Conservation (phyloP, 2,797 vertebrate species). For the Xenopus petersii region DNA sequence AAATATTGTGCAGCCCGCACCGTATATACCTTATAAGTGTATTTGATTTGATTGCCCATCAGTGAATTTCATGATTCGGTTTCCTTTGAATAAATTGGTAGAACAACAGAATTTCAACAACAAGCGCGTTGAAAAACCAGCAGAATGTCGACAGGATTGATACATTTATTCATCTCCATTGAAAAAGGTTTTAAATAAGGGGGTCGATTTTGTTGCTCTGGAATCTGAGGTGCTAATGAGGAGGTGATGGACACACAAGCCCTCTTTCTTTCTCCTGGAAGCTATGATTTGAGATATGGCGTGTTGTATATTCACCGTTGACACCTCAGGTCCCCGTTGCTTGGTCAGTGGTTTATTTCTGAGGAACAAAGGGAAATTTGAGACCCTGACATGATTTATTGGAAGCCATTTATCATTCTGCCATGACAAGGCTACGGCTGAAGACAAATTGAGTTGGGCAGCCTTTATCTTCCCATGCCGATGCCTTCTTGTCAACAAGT, state of each 20-base stretch:
- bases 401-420: slow-evolving; percentile 51
- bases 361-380: slow-evolving; percentile 8
- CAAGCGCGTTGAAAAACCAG: too few species aligned
- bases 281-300: slow-evolving; percentile 27
- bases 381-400: slow-evolving; percentile 51
- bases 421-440: slow-evolving; percentile 39
- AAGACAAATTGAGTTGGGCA: slow-evolving; percentile 55
- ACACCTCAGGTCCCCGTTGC: not conserved
- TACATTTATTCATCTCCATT: not conserved
- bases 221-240: too few species aligned
- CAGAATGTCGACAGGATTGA: not conserved
- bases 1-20: too few species aligned
- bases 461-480: slow-evolving; percentile 51
- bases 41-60: too few species aligned
- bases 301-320: slow-evolving; percentile 5
- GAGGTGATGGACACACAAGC: not conserved
- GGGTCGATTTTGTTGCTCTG: too few species aligned
- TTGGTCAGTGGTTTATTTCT: slow-evolving; percentile 36
- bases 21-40: too few species aligned
- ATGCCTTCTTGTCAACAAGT: slow-evolving; percentile 46
- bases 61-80: too few species aligned
- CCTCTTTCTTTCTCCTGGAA: not conserved
- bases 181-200: too few species aligned
- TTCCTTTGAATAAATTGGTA: too few species aligned
- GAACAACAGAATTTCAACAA: too few species aligned